These are phyloP conservation scores for Heterotilapia buettikoferi DNA, from an alignment of 2,113 vertebrate genomes.

Conservation along the genomic window DNA sequence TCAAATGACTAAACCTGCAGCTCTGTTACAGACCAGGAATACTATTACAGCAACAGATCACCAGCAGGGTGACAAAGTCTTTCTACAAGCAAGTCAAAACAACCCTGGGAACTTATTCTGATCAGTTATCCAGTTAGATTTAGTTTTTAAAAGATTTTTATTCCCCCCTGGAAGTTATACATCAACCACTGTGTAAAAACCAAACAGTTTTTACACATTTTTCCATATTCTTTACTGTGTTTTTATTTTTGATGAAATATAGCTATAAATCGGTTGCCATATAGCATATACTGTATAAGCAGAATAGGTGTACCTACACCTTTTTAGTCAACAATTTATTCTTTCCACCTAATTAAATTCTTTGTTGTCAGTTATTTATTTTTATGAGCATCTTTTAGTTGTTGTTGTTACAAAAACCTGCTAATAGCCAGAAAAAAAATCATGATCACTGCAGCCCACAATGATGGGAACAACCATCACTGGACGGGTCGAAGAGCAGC, in stretches of 20 bases:
- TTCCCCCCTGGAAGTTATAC: background rate
- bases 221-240: background rate
- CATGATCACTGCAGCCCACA: background rate
- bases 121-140: background rate
- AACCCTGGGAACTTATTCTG: background rate
- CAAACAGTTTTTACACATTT: background rate
- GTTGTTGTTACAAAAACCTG: background rate
- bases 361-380: background rate
- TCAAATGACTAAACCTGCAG: background rate
- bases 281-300: background rate
- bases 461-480: background rate
- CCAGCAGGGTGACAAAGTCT: background rate
- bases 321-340: background rate
- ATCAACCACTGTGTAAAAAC: background rate
- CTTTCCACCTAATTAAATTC: background rate
- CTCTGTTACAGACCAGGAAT: background rate
- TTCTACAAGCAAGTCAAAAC: background rate
- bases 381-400: background rate
- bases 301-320: background rate
- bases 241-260: rapidly evolving
- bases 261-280: background rate
- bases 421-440: background rate
- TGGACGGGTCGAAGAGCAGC: background rate
- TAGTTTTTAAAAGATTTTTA: background rate
- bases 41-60: background rate